phyloP scores from a whole-genome alignment of 2,888 invertebrate genomes.

The Alloscopus bannaensis region DNA sequence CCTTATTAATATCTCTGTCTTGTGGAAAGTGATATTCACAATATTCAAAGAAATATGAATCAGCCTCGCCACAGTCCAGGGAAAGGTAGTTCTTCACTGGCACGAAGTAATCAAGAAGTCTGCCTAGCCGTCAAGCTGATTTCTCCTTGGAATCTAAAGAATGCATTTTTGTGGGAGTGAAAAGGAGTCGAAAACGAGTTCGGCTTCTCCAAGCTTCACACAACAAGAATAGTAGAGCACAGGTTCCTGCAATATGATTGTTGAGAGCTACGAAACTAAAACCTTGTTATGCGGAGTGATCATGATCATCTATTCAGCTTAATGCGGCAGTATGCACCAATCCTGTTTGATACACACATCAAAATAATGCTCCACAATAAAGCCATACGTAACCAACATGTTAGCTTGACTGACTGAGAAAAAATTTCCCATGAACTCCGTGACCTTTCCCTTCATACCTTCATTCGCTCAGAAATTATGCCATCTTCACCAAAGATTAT shows the following conservation, averaged over 20 bases:
- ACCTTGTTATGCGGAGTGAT: too few species aligned
- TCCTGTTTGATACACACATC: too few species aligned
- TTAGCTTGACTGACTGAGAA: too few species aligned
- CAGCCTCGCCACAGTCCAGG: neutral
- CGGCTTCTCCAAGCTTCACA: too few species aligned
- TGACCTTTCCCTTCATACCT: slow-evolving; percentile 8
- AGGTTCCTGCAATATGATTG: too few species aligned
- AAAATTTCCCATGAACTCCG: slow-evolving; percentile 12
- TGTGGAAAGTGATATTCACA: slow-evolving; percentile 53
- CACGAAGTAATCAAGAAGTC: slow-evolving; percentile 32
- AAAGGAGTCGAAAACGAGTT: neutral
- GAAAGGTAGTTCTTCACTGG: neutral
- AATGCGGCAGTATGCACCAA: too few species aligned
- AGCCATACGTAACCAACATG: too few species aligned
- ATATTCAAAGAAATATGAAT: slow-evolving; percentile 28
- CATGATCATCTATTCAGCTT: too few species aligned
- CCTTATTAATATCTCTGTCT: slow-evolving; percentile 57
- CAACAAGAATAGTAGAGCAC: too few species aligned
- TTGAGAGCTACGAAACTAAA: too few species aligned
- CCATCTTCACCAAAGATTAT: too few species aligned
- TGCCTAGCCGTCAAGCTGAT: slow-evolving; percentile 2
- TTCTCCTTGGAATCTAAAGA: slow-evolving; percentile 43
- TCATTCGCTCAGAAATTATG: neutral
- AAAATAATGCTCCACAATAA: too few species aligned
- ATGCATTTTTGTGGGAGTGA: slow-evolving; percentile 17